Evolutionary conservation across 1,140 invertebrate genomes (phyloP), one percentile per base, ranked within the genome.

Genomic region (Zaprionus ornatus): DNA sequence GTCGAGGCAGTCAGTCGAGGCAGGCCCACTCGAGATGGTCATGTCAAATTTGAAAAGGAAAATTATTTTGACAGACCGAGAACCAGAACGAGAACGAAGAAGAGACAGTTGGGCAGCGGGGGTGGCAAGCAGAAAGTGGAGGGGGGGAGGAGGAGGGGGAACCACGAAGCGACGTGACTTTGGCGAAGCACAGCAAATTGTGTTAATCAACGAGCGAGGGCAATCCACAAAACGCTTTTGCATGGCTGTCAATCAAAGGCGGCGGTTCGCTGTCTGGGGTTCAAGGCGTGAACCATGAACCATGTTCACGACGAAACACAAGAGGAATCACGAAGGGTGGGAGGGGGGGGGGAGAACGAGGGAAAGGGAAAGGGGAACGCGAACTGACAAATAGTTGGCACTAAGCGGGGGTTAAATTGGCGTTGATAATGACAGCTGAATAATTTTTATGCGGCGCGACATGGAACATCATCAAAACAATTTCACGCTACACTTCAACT

Each of bases 401-500:
- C 65, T 42, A 65, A 74, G 65, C 65, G 71, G 57, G 60, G 65
- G 65, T 74, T 74, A 78, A 78, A 75, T 63, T 65, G 65, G 40
- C 77, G 72, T 81, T 84, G 80, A 85, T 85, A 76, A 79, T 80
- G 77, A 77, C 82, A 85, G 78, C 74, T 77, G 82, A 82, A 77
- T 85, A 73, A 82, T 77, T 79, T 75, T 77, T n/a, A 75, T 83
- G 67, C 74, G 71, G 65, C 69, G 68, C 76, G 68, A 71, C 67
- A 75, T 70, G 70, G 70, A 69, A 78, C 67, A 67, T 69, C 65
- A 77, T 82, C 84, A 80, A 77, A 79, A 76, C 84, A 81, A 88
- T 88, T 88, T 90, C 71, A 88, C 62, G 84, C 84, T 68, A 88
- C 84, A 90, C 80, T 88, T 90, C 40, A 74, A 77, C 35, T 74